These are phyloP conservation scores for Stegastes partitus DNA, from an alignment of 2,113 vertebrate species.

Conservation along the genomic window DNA sequence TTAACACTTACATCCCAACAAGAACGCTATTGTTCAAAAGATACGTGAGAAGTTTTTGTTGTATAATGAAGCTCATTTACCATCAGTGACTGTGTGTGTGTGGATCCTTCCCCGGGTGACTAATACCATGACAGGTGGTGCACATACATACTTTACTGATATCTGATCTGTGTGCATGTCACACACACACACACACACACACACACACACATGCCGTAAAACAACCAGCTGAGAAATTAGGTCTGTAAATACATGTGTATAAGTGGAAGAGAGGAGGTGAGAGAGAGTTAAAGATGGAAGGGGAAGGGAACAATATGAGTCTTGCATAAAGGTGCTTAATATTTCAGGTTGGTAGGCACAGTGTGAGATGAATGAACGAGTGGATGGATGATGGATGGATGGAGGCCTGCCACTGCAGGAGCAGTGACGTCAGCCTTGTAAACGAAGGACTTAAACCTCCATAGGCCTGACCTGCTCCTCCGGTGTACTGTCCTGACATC, in stretches of 20 bases:
- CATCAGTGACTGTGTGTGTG: constrained; percentile 14
- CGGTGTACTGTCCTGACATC: constrained; percentile 57
- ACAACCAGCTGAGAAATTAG: background rate
- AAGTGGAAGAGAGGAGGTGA: background rate
- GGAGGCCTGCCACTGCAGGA: constrained; percentile 53
- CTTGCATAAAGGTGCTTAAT: constrained; percentile 1
- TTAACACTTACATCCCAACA: constrained; percentile 3
- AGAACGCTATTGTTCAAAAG: constrained; percentile 4
- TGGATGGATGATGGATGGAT: constrained; percentile 33
- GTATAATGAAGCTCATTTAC: constrained; percentile 57
- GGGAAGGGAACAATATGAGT: background rate
- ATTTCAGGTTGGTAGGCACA: constrained; percentile 5
- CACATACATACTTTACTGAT: constrained; percentile 41
- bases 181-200: constrained; percentile 19
- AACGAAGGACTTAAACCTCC: constrained; percentile 44
- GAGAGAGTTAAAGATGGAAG: too few relatives aligned
- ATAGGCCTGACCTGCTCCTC: constrained; percentile 12
- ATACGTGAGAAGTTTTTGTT: constrained; percentile 42
- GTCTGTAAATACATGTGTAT: background rate
- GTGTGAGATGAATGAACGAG: constrained; percentile 4
- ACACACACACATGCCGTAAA: background rate
- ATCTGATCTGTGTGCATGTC: constrained; percentile 48
- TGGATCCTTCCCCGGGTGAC: constrained; percentile 33
- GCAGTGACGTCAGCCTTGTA: constrained; percentile 58
- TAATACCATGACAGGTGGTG: constrained; percentile 66